phyloP scores from a whole-genome alignment of 92 coral and sea anemone genomes.

The Porites divaricata region DNA sequence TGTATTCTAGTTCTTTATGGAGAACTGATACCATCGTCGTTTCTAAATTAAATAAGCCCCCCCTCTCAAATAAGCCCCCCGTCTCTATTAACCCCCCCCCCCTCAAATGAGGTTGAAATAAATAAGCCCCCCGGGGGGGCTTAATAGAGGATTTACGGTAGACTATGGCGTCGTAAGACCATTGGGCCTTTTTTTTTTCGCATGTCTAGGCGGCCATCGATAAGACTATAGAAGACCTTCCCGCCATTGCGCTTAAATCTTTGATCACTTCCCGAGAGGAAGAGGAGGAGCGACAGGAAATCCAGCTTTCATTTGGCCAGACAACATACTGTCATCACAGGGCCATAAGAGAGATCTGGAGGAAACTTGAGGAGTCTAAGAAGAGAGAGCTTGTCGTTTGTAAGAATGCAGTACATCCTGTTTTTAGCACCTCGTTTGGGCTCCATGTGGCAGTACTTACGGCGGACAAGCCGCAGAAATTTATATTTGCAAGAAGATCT shows the following conservation, averaged over 20 bases:
- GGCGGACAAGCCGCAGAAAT: slow-evolving; percentile 89
- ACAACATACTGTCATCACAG: slow-evolving; percentile 98
- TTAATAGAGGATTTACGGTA: too few relatives aligned
- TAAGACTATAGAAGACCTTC: slow-evolving; percentile 89
- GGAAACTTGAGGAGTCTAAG: slow-evolving; percentile 73
- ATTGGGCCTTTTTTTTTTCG: neutral
- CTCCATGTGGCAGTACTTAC: slow-evolving; percentile 99
- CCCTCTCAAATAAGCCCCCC: too few relatives aligned
- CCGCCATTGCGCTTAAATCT: slow-evolving; percentile 91
- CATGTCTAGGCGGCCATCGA: slow-evolving; percentile 77
- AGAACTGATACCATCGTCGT: too few relatives aligned
- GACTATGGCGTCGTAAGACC: too few relatives aligned
- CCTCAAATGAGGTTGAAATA: too few relatives aligned
- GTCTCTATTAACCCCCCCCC: too few relatives aligned
- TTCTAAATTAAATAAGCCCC: too few relatives aligned
- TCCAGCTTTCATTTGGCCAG: slow-evolving; percentile 79
- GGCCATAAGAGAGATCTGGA: slow-evolving; percentile 96
- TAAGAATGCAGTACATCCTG: slow-evolving; percentile 87
- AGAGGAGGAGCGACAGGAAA: slow-evolving; percentile 94
- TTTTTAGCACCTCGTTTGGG: slow-evolving; percentile 98
- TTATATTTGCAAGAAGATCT: slow-evolving; percentile 91
- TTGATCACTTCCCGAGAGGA: slow-evolving; percentile 95
- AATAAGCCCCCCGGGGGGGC: too few relatives aligned
- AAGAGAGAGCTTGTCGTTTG: slow-evolving; percentile 80
- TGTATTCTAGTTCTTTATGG: too few relatives aligned